Evolutionary conservation across 2,888 invertebrate genomes (phyloP).

Genomic region (Apamea sordens): DNA sequence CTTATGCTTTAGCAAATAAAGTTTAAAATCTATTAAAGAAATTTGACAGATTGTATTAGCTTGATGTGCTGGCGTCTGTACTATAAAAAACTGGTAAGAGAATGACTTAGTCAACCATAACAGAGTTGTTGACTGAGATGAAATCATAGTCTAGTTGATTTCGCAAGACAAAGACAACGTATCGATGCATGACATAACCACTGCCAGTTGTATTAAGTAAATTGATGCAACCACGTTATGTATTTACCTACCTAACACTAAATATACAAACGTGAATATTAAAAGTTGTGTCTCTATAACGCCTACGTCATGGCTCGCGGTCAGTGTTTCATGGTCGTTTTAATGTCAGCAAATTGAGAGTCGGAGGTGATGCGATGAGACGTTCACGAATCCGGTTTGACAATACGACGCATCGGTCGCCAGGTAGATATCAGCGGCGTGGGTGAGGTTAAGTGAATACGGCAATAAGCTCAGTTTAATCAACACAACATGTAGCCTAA

Average conservation of each 20-base stretch:
- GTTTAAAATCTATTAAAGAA: too few relatives aligned
- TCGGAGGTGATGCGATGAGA: slow-evolving; percentile 70
- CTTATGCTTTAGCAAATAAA: too few relatives aligned
- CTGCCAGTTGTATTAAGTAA: slow-evolving; percentile 64
- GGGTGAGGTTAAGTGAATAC: slow-evolving; percentile 85
- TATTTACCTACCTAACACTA: slow-evolving; percentile 59
- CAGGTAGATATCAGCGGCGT: slow-evolving; percentile 76
- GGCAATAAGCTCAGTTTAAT: slow-evolving; percentile 89
- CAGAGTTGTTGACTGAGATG: slow-evolving; percentile 64
- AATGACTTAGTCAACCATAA: slow-evolving; percentile 55
- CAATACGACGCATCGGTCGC: slow-evolving; percentile 70
- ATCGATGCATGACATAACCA: slow-evolving; percentile 75
- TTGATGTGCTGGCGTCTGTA: too few relatives aligned
- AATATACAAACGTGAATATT: slow-evolving; percentile 60
- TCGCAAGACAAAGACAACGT: slow-evolving; percentile 71
- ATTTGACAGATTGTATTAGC: too few relatives aligned
- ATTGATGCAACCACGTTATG: slow-evolving; percentile 70
- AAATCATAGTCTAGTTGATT: slow-evolving; percentile 76
- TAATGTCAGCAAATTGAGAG: slow-evolving; percentile 79
- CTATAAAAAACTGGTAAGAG: slow-evolving; percentile 41
- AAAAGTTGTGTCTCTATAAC: slow-evolving; percentile 59
- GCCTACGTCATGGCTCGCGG: slow-evolving; percentile 64
- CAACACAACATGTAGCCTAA: slow-evolving; percentile 89
- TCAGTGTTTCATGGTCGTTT: slow-evolving; percentile 80
- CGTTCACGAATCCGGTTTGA: slow-evolving; percentile 77